Percentiles rank a stretch among this genome's conserved stretches.
These are phyloP conservation scores for Argya squamiceps DNA, from an alignment of 2,797 vertebrate genomes.

Conservation along the genomic window DNA sequence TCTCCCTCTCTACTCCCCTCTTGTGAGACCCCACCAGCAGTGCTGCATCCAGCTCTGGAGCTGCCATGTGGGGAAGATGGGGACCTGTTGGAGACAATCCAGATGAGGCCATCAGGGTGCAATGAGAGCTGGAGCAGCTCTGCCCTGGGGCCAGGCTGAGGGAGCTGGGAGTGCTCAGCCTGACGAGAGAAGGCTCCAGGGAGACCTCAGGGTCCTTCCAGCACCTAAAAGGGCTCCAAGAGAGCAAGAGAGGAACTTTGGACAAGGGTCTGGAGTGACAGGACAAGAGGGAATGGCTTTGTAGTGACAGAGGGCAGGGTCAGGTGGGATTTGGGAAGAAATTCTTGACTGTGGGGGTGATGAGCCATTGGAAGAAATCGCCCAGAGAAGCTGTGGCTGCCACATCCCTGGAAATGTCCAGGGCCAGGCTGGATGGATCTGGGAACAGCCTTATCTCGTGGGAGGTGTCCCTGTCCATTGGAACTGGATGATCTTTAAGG, in stretches of 20 bases:
- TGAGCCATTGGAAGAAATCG: background rate
- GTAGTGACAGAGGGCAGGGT: background rate
- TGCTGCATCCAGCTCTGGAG: background rate
- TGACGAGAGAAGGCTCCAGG: background rate
- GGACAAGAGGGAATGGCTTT: background rate
- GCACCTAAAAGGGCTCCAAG: background rate
- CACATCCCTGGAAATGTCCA: background rate
- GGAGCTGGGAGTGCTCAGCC: background rate
- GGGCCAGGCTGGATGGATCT: background rate
- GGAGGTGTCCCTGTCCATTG: background rate
- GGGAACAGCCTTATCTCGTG: background rate
- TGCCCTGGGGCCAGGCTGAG: background rate
- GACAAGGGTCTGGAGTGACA: background rate
- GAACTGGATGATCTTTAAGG: too few relatives aligned
- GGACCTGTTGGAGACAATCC: rapidly evolving
- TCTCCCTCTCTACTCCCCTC: background rate
- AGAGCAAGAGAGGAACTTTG: background rate
- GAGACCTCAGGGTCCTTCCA: background rate
- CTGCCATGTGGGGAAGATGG: background rate
- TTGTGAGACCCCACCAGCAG: background rate
- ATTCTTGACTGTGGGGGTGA: background rate
- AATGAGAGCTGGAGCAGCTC: background rate
- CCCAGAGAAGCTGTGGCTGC: background rate
- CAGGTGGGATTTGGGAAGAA: background rate
- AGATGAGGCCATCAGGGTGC: too few relatives aligned